Evolutionary conservation across 1,140 invertebrate genomes (phyloP).

Genomic region (Scaptodrosophila lebanonensis): DNA sequence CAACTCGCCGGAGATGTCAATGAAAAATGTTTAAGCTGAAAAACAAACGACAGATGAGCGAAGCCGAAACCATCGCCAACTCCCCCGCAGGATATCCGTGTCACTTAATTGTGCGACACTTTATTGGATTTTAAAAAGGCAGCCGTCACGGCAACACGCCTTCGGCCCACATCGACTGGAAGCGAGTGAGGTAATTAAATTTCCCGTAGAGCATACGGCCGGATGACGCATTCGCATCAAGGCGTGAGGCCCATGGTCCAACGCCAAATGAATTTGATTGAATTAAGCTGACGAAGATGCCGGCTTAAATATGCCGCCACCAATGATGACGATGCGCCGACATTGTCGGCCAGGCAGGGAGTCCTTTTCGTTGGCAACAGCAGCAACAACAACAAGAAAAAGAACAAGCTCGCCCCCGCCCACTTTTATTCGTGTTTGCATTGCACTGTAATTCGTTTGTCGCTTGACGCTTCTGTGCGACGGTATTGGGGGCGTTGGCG

Average conservation of each 20-base stretch:
- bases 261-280: conserved; percentile 58
- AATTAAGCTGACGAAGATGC: conserved; percentile 45
- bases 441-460: too few species aligned
- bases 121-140: conserved; percentile 73
- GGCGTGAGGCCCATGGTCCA: conserved; percentile 2
- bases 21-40: conserved; percentile 27
- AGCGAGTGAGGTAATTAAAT: conserved; percentile 55
- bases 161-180: background rate
- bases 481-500: too few species aligned
- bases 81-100: conserved; percentile 60
- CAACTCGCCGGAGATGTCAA: conserved; percentile 3
- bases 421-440: too few species aligned
- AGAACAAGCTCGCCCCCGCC: too few species aligned
- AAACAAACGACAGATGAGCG: conserved; percentile 35
- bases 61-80: conserved; percentile 28
- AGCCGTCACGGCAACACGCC: conserved; percentile 36
- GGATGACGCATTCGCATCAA: conserved; percentile 49
- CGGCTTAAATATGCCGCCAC: conserved; percentile 54
- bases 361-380: too few species aligned
- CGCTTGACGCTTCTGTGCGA: too few species aligned
- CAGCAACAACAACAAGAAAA: too few species aligned
- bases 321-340: conserved; percentile 55
- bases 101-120: conserved; percentile 69
- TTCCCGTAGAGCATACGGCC: conserved; percentile 62
- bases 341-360: conserved; percentile 42